Conservation (phyloP, 2,113 vertebrate genomes). For the Rousettus leschenaultii region DNA sequence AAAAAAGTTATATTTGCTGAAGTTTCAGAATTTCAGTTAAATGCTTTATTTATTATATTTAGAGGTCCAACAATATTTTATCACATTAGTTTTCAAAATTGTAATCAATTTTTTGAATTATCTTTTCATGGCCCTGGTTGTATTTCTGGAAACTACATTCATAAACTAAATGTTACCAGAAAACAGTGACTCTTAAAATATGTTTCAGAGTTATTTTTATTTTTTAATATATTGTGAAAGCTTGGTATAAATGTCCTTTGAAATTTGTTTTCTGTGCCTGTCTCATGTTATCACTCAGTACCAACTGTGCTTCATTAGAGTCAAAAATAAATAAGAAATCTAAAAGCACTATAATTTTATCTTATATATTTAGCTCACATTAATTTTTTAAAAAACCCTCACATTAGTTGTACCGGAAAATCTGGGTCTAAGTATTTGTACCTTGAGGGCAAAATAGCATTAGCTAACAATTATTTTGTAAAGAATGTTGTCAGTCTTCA, state of each 20-base stretch:
- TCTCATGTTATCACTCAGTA: not conserved
- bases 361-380: not conserved
- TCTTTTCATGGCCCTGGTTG: not conserved
- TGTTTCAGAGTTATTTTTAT: not conserved
- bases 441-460: constrained; percentile 60
- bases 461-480: constrained; percentile 77
- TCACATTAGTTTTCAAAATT: not conserved
- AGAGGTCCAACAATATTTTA: not conserved
- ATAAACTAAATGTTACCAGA: not conserved
- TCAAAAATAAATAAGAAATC: constrained; percentile 4
- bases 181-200: not conserved
- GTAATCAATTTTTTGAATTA: not conserved
- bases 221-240: not conserved
- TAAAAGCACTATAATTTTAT: not conserved
- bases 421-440: constrained; percentile 68
- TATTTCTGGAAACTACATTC: not conserved
- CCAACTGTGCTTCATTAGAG: not conserved
- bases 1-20: not conserved
- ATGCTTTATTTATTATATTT: constrained; percentile 1
- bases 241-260: not conserved
- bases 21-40: not conserved
- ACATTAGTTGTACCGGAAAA: constrained; percentile 58
- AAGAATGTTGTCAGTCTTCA: constrained; percentile 74
- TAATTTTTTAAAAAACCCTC: constrained; percentile 19
- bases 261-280: not conserved